Evolutionary conservation across 2,113 vertebrate species (phyloP).

Genomic region (Tetrax tetrax): DNA sequence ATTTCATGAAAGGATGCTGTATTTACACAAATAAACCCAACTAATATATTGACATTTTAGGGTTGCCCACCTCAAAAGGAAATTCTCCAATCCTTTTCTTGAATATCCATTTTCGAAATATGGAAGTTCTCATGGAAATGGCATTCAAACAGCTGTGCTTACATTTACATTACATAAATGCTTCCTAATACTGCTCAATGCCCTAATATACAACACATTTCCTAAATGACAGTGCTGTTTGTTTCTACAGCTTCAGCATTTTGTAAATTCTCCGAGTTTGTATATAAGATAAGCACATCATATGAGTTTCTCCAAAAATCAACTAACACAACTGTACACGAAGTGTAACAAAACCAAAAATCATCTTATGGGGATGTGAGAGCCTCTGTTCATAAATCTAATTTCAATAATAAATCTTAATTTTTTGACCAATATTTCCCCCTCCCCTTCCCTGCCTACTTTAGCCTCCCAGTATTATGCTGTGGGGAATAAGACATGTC

Average conservation of each 20-base stretch:
- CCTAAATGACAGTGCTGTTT: background rate
- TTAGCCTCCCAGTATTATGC: background rate
- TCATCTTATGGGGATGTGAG: background rate
- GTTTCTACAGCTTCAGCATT: background rate
- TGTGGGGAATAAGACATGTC: background rate
- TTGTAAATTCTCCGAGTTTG: background rate
- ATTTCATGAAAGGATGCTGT: background rate
- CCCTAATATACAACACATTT: background rate
- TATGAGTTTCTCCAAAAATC: background rate
- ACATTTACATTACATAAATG: background rate
- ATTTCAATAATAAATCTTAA: background rate
- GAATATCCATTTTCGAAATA: background rate
- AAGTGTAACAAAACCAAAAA: background rate
- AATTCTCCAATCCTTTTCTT: background rate
- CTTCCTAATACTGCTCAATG: background rate
- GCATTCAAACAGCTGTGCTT: background rate
- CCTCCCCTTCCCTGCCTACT: background rate
- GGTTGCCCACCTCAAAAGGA: background rate
- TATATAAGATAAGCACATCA: background rate
- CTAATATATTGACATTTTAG: background rate
- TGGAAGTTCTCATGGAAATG: slow-evolving; percentile 26
- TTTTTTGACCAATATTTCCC: background rate
- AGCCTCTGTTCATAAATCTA: background rate
- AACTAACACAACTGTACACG: background rate
- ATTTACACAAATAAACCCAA: background rate